Evolutionary conservation across 1,140 invertebrate species (phyloP).

Genomic region (Pectinophora gossypiella): DNA sequence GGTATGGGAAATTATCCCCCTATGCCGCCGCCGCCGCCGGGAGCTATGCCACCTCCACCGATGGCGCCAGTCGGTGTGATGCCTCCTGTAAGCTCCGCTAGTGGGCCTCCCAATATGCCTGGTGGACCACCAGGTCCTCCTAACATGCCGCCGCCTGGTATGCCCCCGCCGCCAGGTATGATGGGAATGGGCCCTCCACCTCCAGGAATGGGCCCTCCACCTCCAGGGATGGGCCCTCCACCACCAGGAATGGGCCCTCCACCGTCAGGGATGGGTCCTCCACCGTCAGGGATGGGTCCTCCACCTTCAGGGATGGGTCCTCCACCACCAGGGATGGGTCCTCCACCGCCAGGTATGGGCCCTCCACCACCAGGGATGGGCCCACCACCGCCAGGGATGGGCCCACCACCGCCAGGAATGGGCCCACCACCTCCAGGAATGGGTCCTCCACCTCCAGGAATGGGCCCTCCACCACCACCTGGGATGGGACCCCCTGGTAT

Average conservation of each 20-base stretch:
- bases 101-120: constrained; percentile 22
- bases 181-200: constrained; percentile 18
- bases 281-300: constrained; percentile 9
- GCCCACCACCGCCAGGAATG: constrained; percentile 18
- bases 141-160: constrained; percentile 9
- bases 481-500: constrained; percentile 20
- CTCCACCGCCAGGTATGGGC: constrained; percentile 19
- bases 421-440: constrained; percentile 21
- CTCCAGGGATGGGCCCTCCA: constrained; percentile 15
- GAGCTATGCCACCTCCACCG: constrained; percentile 39
- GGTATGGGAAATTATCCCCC: constrained; percentile 56
- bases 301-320: constrained; percentile 12
- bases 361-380: constrained; percentile 23
- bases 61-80: constrained; percentile 52
- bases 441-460: constrained; percentile 31
- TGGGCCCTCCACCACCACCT: constrained; percentile 32
- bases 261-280: constrained; percentile 10
- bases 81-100: constrained; percentile 37
- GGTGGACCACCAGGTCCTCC: constrained; percentile 8
- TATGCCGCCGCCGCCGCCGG: constrained; percentile 58
- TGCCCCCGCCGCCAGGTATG: constrained; percentile 11
- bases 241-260: constrained; percentile 14
- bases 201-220: constrained; percentile 14
- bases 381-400: constrained; percentile 25
- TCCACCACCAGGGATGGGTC: constrained; percentile 16